Conservation (phyloP, 2,113 vertebrate species). For the Ibidorhyncha struthersii region DNA sequence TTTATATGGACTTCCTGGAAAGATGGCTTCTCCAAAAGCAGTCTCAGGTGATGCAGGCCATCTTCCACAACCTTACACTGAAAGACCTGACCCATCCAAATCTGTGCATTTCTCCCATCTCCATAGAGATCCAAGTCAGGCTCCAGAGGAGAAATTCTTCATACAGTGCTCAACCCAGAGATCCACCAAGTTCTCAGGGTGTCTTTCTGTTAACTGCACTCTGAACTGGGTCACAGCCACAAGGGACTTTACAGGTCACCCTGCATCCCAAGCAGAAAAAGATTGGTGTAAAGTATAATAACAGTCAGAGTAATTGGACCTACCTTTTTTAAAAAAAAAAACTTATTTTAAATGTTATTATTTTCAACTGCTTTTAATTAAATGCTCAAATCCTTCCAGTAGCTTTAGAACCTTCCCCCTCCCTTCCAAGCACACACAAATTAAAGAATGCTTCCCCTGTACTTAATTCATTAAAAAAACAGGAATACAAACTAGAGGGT, state of each 20-base stretch:
- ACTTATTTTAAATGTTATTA: neutral
- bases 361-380: conserved; percentile 3
- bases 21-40: neutral
- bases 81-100: neutral
- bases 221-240: neutral
- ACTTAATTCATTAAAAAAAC: conserved; percentile 56
- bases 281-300: neutral
- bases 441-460: conserved; percentile 49
- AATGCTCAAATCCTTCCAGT: neutral
- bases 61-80: neutral
- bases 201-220: neutral
- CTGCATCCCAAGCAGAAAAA: neutral
- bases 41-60: neutral
- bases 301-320: neutral
- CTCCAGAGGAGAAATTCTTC: neutral
- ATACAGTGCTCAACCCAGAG: neutral
- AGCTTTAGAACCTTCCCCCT: neutral
- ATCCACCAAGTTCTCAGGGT: neutral
- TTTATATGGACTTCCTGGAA: neutral
- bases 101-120: neutral
- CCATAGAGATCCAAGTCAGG: neutral
- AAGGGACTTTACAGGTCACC: no score
- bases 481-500: neutral
- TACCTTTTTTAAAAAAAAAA: neutral
- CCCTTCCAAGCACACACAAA: conserved; percentile 9